Conservation (phyloP, 2,113 vertebrate species). For the Lutjanus erythropterus region DNA sequence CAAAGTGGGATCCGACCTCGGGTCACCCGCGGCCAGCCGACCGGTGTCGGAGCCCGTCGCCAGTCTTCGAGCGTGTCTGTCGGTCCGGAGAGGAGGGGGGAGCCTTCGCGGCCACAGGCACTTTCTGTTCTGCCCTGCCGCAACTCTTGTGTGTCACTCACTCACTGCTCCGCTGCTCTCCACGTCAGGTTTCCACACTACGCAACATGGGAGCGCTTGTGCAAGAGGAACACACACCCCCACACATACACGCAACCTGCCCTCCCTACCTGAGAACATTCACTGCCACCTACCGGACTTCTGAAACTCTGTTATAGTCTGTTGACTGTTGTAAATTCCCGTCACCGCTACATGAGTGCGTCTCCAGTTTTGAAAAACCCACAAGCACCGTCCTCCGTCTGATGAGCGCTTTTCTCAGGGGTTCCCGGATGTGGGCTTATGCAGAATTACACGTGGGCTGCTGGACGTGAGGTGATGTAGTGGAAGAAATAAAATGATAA, state of each 20-base stretch:
- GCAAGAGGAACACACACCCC: conserved; percentile 69
- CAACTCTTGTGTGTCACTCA: conserved; percentile 77
- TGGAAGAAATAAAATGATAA: neutral
- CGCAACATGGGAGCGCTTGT: conserved; percentile 82
- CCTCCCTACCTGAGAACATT: conserved; percentile 76
- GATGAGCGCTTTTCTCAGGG: neutral
- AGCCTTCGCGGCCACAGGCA: conserved; percentile 62
- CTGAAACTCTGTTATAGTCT: conserved; percentile 24
- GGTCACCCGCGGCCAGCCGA: conserved; percentile 60
- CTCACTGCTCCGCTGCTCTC: conserved; percentile 45
- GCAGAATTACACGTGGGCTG: neutral
- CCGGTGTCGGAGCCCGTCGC: conserved; percentile 49
- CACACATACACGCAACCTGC: conserved; percentile 58
- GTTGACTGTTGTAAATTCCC: neutral
- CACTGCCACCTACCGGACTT: conserved; percentile 85
- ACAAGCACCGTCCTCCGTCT: neutral
- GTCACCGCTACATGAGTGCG: neutral
- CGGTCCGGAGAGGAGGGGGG: conserved; percentile 30
- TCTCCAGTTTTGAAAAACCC: too few relatives aligned
- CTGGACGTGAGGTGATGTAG: neutral
- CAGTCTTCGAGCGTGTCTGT: conserved; percentile 66
- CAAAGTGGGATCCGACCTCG: conserved; percentile 53
- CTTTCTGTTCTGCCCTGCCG: conserved; percentile 67
- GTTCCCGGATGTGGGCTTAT: neutral
- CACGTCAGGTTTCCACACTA: conserved; percentile 73